These are phyloP conservation scores for Sebastes diaconus DNA, from an alignment of 2,797 vertebrate genomes.

Conservation along the genomic window DNA sequence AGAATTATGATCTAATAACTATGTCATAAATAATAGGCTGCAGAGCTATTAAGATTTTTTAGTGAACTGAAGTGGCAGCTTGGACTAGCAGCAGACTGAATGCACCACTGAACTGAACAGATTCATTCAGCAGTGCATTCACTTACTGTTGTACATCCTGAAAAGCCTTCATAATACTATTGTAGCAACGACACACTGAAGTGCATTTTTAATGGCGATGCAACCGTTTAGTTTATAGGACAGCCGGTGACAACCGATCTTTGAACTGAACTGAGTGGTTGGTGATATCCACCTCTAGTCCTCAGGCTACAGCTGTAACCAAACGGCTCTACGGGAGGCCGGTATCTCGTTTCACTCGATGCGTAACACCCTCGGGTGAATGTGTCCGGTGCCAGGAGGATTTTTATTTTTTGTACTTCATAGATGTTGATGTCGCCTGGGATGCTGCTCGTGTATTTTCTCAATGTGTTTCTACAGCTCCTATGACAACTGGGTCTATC, in stretches of 20 bases:
- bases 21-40: neutral
- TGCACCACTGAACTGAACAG: neutral
- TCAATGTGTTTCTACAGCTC: neutral
- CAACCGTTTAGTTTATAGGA: no score
- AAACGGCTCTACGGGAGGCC: conserved; percentile 17
- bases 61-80: neutral
- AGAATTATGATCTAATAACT: neutral
- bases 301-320: neutral
- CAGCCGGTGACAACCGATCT: neutral
- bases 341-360: conserved; percentile 29
- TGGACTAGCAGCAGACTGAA: neutral
- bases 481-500: neutral
- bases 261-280: neutral
- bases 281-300: neutral
- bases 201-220: neutral
- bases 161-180: neutral
- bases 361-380: conserved; percentile 42
- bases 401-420: conserved; percentile 5
- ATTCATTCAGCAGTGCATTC: no score
- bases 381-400: conserved; percentile 11
- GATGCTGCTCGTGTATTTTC: conserved; percentile 30
- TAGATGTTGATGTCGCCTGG: neutral
- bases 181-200: neutral
- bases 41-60: neutral
- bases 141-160: neutral